These are phyloP conservation scores for Epistrophe eligans DNA, from an alignment of 2,888 invertebrate genomes.

Conservation along the genomic window DNA sequence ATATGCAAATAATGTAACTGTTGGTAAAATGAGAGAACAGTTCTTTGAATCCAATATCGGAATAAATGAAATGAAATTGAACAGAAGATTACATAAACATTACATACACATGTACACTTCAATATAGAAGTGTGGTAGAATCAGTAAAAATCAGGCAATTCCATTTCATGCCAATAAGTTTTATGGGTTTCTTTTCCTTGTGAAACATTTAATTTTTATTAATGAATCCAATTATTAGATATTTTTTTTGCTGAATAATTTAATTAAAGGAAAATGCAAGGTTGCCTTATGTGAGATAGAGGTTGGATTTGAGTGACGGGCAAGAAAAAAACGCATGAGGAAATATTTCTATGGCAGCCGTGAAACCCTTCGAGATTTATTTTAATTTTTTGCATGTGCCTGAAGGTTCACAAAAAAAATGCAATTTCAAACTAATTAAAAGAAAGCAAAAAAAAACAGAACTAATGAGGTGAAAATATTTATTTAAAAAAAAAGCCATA, in stretches of 20 bases:
- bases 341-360: not conserved
- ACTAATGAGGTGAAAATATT: not conserved
- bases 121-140: not conserved
- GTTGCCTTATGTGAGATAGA: not conserved
- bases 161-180: not conserved
- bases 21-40: constrained; percentile 7
- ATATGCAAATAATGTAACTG: constrained; percentile 15
- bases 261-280: not conserved
- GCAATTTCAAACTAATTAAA: constrained; percentile 14
- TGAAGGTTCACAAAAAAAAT: not conserved
- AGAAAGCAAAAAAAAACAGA: not conserved
- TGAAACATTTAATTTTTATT: constrained; percentile 18
- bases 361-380: not conserved
- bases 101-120: not conserved
- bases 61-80: constrained; percentile 31
- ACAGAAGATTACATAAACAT: constrained; percentile 1
- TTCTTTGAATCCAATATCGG: constrained; percentile 10
- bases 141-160: not conserved
- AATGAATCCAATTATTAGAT: not conserved
- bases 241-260: not conserved
- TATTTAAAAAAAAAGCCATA: too few relatives aligned
- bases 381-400: not conserved
- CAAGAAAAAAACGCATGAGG: not conserved
- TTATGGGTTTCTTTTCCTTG: not conserved
- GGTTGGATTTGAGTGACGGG: not conserved